Conservation (phyloP, 2,888 invertebrate species). For the Orgyia antiqua region DNA sequence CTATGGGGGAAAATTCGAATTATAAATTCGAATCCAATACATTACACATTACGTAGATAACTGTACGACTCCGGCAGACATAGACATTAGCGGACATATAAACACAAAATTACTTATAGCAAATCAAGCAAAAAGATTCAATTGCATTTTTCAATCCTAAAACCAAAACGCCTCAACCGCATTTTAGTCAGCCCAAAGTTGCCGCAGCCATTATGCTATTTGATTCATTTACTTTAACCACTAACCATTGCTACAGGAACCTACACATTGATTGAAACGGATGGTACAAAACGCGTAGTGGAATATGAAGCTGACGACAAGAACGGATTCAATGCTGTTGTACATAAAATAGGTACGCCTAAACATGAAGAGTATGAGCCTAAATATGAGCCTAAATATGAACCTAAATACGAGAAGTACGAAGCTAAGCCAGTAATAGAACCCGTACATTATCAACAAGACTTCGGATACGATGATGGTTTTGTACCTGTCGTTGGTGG, state of each 20-base stretch:
- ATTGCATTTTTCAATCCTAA: too few relatives aligned
- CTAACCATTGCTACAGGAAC: slow-evolving; percentile 52
- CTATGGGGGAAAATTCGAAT: too few relatives aligned
- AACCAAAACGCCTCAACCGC: too few relatives aligned
- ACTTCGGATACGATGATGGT: slow-evolving; percentile 48
- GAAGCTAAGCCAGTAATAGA: slow-evolving; percentile 32
- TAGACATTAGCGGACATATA: too few relatives aligned
- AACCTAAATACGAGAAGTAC: slow-evolving; percentile 17
- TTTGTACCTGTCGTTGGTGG: slow-evolving; percentile 51
- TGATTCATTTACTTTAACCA: too few relatives aligned
- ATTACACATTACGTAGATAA: too few relatives aligned
- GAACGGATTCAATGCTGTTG: slow-evolving; percentile 78
- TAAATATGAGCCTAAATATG: slow-evolving; percentile 17
- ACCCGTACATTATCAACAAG: slow-evolving; percentile 40
- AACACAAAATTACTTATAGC: too few relatives aligned
- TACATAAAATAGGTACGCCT: slow-evolving; percentile 73
- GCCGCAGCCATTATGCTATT: too few relatives aligned
- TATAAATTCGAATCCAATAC: too few relatives aligned
- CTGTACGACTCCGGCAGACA: too few relatives aligned
- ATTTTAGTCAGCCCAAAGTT: too few relatives aligned
- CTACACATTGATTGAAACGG: slow-evolving; percentile 76
- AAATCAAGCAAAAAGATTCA: too few relatives aligned
- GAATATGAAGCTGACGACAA: slow-evolving; percentile 79
- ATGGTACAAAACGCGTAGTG: slow-evolving; percentile 78
- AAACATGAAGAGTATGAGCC: slow-evolving; percentile 41